phyloP scores from a whole-genome alignment of 2,113 vertebrate species.

The Lasiurus borealis region DNA sequence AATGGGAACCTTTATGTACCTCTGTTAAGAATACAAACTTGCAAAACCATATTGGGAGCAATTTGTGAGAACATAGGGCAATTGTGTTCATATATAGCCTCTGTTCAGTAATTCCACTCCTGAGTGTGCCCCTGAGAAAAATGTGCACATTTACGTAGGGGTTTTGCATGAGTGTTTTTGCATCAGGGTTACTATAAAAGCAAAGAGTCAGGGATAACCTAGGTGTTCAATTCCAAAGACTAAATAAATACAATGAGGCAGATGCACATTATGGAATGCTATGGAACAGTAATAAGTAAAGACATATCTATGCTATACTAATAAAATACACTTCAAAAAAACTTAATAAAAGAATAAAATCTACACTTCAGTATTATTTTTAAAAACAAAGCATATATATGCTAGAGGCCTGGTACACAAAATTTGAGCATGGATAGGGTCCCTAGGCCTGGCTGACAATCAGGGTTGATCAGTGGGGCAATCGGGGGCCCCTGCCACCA shows the following conservation, averaged over 20 bases:
- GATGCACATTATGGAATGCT: background rate
- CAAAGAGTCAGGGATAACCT: background rate
- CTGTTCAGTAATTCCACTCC: background rate
- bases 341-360: background rate
- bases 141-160: background rate
- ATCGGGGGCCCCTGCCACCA: no score
- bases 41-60: background rate
- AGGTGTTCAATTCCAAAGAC: background rate
- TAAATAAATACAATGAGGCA: background rate
- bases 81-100: background rate
- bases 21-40: background rate
- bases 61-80: background rate
- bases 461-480: no score
- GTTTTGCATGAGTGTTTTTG: background rate
- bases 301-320: background rate
- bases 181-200: background rate
- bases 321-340: background rate
- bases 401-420: no score
- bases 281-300: background rate
- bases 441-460: no score
- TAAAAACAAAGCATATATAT: background rate
- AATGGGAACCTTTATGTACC: background rate
- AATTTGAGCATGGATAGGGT: no score
- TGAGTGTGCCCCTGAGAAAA: background rate
- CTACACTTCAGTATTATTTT: background rate